Percentiles rank a stretch among this genome's conserved stretches.
Conservation (phyloP, 1,140 invertebrate species). For the Drosophila paulistorum region DNA sequence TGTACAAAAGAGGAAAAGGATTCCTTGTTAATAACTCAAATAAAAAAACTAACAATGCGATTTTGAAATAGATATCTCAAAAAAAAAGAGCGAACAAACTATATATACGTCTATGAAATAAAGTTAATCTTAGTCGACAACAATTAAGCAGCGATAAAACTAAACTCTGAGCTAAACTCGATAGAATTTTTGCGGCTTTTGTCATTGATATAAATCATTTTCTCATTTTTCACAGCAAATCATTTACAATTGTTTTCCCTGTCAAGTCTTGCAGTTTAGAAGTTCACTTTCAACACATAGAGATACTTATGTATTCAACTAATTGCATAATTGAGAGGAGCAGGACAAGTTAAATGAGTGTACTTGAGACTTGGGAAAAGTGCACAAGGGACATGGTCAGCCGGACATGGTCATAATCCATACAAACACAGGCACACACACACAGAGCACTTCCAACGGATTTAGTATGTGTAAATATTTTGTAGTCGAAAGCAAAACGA, state of each 20-base stretch:
- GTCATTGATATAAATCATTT: not conserved
- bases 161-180: too few species aligned
- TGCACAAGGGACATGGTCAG: conserved; percentile 29
- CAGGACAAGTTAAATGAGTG: conserved; percentile 20
- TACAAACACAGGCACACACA: not conserved
- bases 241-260: not conserved
- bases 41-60: too few species aligned
- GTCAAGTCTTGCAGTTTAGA: not conserved
- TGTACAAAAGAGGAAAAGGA: too few species aligned
- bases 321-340: conserved; percentile 47
- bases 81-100: too few species aligned
- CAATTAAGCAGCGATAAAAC: too few species aligned
- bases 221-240: not conserved
- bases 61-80: too few species aligned
- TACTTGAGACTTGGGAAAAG: conserved; percentile 30
- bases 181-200: not conserved
- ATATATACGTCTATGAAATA: too few species aligned
- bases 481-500: conserved; percentile 62
- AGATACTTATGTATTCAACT: conserved; percentile 5
- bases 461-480: conserved; percentile 80
- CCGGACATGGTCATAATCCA: conserved; percentile 46
- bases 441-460: conserved; percentile 46
- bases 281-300: conserved; percentile 1
- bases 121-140: too few species aligned
- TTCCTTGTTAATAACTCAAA: too few species aligned